Conservation (phyloP, 92 coral and sea anemone species). For the Epizoanthus ramosus region DNA sequence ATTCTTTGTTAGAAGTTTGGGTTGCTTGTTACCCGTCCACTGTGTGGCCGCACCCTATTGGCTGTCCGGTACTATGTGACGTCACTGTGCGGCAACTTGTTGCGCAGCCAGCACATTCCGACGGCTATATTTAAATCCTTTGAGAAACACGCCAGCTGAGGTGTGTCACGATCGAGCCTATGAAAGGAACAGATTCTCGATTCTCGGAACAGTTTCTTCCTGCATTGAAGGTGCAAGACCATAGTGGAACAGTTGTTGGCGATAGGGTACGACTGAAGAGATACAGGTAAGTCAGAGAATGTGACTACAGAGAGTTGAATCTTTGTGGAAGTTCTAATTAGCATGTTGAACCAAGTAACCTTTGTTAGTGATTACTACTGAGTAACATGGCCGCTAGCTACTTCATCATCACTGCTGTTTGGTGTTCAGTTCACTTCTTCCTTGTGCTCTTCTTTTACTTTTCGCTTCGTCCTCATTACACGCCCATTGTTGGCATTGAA, state of each 20-base stretch:
- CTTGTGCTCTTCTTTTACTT: neutral
- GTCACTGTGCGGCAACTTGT: slow-evolving; percentile 6
- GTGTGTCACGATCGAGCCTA: neutral
- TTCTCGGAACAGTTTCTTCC: neutral
- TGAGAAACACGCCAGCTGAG: slow-evolving; percentile 14
- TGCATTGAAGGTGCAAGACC: neutral
- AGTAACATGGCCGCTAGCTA: neutral
- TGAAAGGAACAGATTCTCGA: neutral
- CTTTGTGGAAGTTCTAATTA: too few species aligned
- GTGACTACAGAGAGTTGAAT: neutral
- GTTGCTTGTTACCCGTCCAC: neutral
- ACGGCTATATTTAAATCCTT: slow-evolving; percentile 25
- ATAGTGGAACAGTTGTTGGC: neutral
- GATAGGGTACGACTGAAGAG: too few species aligned
- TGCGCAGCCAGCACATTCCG: slow-evolving; percentile 16
- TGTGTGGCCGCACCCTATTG: neutral
- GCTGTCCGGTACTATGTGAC: slow-evolving; percentile 6
- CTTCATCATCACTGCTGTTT: neutral
- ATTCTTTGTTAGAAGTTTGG: neutral
- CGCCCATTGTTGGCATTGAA: neutral
- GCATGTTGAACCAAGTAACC: neutral
- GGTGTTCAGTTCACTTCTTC: neutral
- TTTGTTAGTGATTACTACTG: neutral
- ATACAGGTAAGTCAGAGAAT: neutral
- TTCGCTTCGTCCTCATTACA: neutral